phyloP scores from a whole-genome alignment of 2,113 vertebrate species.

The Xenopus borealis region DNA sequence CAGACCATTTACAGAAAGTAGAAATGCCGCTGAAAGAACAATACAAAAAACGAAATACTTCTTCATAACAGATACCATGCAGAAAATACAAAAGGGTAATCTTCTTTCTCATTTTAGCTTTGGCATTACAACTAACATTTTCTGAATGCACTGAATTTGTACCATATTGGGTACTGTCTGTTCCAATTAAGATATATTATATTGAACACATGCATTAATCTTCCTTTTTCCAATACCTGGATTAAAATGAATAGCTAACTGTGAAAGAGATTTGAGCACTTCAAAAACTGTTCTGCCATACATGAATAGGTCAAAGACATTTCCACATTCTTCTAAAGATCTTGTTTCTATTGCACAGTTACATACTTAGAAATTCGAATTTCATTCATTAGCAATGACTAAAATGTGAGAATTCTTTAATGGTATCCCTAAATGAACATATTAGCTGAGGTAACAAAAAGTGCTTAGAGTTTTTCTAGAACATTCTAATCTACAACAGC shows the following conservation, averaged over 20 bases:
- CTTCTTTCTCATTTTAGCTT: conserved; percentile 17
- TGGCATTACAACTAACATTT: conserved; percentile 40
- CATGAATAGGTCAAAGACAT: conserved; percentile 30
- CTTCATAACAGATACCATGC: conserved; percentile 4
- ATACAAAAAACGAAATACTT: neutral
- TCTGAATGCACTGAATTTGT: conserved; percentile 14
- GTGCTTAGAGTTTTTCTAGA: neutral
- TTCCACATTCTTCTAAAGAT: conserved; percentile 11
- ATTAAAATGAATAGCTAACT: conserved; percentile 35
- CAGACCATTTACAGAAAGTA: neutral
- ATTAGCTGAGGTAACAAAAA: conserved; percentile 1
- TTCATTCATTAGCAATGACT: neutral
- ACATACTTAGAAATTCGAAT: conserved; percentile 4
- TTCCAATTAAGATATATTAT: conserved; percentile 42
- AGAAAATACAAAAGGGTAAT: conserved; percentile 22
- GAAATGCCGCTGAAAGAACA: neutral
- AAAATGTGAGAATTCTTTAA: conserved; percentile 9
- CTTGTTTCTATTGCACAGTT: conserved; percentile 10
- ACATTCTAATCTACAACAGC: neutral
- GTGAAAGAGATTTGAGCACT: conserved; percentile 26
- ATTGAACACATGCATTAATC: conserved; percentile 36
- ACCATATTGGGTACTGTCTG: conserved; percentile 34
- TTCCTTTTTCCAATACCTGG: conserved; percentile 19
- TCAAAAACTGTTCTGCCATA: conserved; percentile 30
- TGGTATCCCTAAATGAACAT: conserved; percentile 1